These are phyloP conservation scores for Mormyrus proboscirostris DNA, from an alignment of 2,797 vertebrate species.

Conservation along the genomic window DNA sequence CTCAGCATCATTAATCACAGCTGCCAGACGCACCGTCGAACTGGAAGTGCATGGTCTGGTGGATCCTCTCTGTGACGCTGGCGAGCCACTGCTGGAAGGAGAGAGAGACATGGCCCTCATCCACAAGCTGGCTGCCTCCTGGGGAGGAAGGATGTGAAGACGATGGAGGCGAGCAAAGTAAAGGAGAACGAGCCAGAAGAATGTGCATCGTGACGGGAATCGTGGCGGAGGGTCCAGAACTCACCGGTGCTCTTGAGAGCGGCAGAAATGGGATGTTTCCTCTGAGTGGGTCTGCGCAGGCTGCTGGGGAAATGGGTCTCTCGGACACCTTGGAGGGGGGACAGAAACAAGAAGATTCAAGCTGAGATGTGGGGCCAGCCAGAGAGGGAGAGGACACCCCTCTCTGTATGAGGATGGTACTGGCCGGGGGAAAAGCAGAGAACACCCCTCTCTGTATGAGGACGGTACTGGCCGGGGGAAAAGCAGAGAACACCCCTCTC, in stretches of 20 bases:
- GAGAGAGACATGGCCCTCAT: constrained; percentile 70
- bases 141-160: neutral
- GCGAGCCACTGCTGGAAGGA: constrained; percentile 84
- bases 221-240: neutral
- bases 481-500: neutral
- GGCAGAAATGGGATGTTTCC: constrained; percentile 47
- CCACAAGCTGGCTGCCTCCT: constrained; percentile 66
- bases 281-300: constrained; percentile 50
- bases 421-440: neutral
- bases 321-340: constrained; percentile 31
- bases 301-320: constrained; percentile 36
- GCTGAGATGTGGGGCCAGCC: neutral
- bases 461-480: neutral
- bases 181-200: neutral
- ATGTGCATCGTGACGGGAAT: neutral
- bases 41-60: constrained; percentile 91
- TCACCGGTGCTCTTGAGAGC: constrained; percentile 58
- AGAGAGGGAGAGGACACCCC: neutral
- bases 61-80: constrained; percentile 81
- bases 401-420: neutral
- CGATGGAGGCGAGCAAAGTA: neutral
- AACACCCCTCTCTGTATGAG: neutral
- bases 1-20: neutral
- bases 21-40: constrained; percentile 70
- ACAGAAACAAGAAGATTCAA: neutral